These are phyloP conservation scores for Odobenus rosmarus DNA, from an alignment of 2,113 vertebrate genomes.

Conservation along the genomic window DNA sequence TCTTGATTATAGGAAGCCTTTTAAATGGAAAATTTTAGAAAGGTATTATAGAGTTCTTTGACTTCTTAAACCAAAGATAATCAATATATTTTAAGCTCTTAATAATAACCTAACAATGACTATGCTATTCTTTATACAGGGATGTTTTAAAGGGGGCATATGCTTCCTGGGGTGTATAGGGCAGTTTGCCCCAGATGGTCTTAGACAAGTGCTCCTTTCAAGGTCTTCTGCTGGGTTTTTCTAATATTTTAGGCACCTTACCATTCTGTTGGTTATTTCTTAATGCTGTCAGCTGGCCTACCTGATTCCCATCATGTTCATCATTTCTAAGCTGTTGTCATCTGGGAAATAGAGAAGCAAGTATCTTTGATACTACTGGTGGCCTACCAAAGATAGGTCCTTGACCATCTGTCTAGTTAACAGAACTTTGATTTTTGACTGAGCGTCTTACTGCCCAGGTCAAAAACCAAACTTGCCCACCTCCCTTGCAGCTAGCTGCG, in stretches of 20 bases:
- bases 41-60: slow-evolving; percentile 29
- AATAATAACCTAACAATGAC: slow-evolving; percentile 57
- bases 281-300: background rate
- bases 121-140: background rate
- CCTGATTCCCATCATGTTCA: background rate
- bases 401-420: background rate
- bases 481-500: background rate
- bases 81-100: slow-evolving; percentile 61
- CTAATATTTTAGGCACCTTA: background rate
- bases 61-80: slow-evolving; percentile 57
- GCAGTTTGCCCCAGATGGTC: background rate
- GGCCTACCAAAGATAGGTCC: background rate
- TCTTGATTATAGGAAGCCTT: slow-evolving; percentile 61
- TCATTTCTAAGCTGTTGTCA: background rate
- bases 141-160: background rate
- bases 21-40: slow-evolving; percentile 72
- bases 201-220: background rate
- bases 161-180: background rate
- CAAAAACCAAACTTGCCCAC: background rate
- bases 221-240: background rate
- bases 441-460: background rate
- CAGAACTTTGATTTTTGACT: background rate
- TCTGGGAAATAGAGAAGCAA: background rate
- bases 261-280: background rate
- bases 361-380: background rate